A percentile compares a stretch with the other conserved stretches of the same genome.
Conservation (phyloP, 2,113 vertebrate genomes). For the Xenus cinereus region DNA sequence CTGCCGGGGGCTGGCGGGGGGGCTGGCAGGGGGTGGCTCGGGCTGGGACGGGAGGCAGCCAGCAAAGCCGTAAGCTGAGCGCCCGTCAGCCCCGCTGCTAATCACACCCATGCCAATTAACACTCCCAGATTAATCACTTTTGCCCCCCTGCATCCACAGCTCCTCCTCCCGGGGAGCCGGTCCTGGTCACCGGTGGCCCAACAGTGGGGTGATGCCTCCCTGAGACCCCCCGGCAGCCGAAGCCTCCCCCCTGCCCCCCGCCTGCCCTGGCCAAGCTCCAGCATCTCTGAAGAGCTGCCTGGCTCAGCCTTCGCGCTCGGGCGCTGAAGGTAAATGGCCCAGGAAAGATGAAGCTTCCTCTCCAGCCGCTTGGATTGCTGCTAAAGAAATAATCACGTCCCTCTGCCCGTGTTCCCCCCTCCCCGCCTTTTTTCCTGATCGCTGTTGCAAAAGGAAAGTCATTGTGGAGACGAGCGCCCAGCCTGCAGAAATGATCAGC, state of each 20-base stretch:
- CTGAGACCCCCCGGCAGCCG: neutral
- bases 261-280: neutral
- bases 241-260: neutral
- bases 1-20: neutral
- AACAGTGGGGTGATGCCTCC: fast-evolving
- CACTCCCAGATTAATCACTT: neutral
- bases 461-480: slow-evolving; percentile 26
- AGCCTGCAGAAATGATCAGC: neutral
- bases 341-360: slow-evolving; percentile 65
- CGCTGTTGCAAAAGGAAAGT: slow-evolving; percentile 55
- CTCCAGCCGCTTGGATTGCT: slow-evolving; percentile 51
- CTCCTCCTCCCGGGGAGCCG: neutral
- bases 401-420: neutral
- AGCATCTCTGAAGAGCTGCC: neutral
- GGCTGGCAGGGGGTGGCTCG: neutral
- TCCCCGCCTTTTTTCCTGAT: neutral
- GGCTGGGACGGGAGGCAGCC: neutral
- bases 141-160: neutral
- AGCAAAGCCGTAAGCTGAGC: neutral
- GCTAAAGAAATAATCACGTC: slow-evolving; percentile 58
- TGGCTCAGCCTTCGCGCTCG: slow-evolving; percentile 28
- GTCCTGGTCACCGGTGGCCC: neutral
- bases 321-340: slow-evolving; percentile 58
- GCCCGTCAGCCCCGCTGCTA: neutral
- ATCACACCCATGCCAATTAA: slow-evolving; percentile 4